Conservation (phyloP, 2,888 invertebrate genomes). For the Trilocha varians region DNA sequence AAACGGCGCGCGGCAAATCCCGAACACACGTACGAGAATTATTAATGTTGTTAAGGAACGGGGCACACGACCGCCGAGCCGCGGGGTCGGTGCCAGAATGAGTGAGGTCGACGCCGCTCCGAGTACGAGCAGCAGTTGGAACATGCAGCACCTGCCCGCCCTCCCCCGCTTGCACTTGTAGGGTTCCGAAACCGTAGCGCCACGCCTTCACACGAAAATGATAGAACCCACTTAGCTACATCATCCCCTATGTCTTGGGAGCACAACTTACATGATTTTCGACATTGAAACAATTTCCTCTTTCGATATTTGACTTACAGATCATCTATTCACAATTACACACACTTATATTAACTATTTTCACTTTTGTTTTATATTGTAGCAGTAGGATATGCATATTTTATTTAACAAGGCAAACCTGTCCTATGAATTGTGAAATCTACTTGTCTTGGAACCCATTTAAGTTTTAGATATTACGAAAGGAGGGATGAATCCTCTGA, state of each 20-base stretch:
- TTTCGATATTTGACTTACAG: not conserved
- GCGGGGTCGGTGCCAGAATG: slow-evolving; percentile 38
- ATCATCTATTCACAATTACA: too few relatives aligned
- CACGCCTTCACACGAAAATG: not conserved
- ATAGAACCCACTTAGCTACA: not conserved
- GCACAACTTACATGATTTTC: not conserved
- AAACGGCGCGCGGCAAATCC: not conserved
- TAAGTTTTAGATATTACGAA: too few relatives aligned
- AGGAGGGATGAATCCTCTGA: too few relatives aligned
- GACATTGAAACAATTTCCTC: not conserved
- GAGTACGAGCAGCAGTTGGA: too few relatives aligned
- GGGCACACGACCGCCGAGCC: slow-evolving; percentile 21
- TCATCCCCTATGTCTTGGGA: slow-evolving; percentile 50
- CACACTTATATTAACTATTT: too few relatives aligned
- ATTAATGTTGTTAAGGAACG: not conserved
- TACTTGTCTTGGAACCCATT: too few relatives aligned
- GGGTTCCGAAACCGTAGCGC: slow-evolving; percentile 2
- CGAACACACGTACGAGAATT: not conserved
- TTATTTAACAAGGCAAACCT: too few relatives aligned
- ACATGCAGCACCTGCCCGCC: slow-evolving; percentile 52
- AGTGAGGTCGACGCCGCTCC: slow-evolving; percentile 27
- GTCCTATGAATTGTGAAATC: too few relatives aligned
- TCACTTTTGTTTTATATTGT: too few relatives aligned
- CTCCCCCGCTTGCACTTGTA: slow-evolving; percentile 15
- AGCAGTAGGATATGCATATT: too few relatives aligned